Conservation (phyloP, 2,797 vertebrate species). For the Phyllotis vaccarum region DNA sequence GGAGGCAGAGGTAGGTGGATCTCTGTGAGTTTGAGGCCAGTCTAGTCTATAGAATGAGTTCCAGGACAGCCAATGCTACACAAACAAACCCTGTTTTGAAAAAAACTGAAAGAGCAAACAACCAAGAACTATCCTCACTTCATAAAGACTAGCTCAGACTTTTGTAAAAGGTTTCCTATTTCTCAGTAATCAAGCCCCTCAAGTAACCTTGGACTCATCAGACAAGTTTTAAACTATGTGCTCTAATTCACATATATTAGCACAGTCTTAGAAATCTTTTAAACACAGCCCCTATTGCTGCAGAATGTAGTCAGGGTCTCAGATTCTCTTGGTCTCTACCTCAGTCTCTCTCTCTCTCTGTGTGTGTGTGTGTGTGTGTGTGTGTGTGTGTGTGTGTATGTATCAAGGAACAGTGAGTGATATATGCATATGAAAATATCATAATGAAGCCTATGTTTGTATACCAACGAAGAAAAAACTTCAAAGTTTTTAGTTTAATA, state of each 20-base stretch:
- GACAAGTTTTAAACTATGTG: not conserved
- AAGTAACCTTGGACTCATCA: slow-evolving; percentile 5
- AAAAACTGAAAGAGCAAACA: not conserved
- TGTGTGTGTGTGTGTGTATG: not conserved
- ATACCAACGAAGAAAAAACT: not conserved
- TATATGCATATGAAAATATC: not conserved
- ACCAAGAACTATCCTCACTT: not conserved
- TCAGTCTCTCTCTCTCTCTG: not conserved
- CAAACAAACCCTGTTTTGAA: not conserved
- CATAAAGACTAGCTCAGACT: slow-evolving; percentile 33
- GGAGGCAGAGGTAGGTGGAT: not conserved
- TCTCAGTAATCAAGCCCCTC: slow-evolving; percentile 44
- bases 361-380: too few species aligned
- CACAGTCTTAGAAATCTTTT: slow-evolving; percentile 10
- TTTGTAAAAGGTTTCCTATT: not conserved
- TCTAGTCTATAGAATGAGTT: not conserved
- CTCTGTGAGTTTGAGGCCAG: not conserved
- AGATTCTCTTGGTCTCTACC: not conserved
- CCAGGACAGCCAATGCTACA: not conserved
- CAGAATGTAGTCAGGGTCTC: not conserved
- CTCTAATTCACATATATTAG: not conserved
- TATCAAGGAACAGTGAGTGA: not conserved
- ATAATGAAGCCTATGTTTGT: not conserved
- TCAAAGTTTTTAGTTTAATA: slow-evolving; percentile 23
- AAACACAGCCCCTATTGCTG: not conserved